Base-by-base conservation (phyloP, 2,797 vertebrate species). In the Aulostomus chinensis region DNA sequence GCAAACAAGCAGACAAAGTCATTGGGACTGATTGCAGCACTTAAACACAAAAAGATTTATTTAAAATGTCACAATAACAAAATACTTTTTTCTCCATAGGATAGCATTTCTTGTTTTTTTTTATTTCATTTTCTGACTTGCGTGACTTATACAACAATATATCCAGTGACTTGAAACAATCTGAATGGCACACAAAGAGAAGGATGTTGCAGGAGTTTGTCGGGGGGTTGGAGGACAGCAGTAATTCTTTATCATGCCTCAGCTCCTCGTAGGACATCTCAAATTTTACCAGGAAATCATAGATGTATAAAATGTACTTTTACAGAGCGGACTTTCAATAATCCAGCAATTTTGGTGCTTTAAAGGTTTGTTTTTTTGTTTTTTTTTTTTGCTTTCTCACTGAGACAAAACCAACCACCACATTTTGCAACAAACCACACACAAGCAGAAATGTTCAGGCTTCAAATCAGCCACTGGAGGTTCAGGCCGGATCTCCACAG, bases 11-110 rank as follows among this genome's bases (percentile, higher is more conserved):
- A 46, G 9, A 46, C 17, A 36, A 76, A 50, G 56, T 65, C 61
- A 47, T 68, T 40, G 18, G 4, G 35, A 68, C 52, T 63, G 69
- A 68, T 86, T 92, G 89, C 89, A 90, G 77, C 80, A 89, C 84
- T 84, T 83, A 15, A 39, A 87, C 86, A 88, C 68, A 47, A 78
- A 86, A 77, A 64, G 39, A 78, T 90, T 88, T 90, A 88, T 88
- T 86, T 66, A 39, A 80, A 39, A 48, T 83, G 66, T 84, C 82
- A 88, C 80, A 68, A 26, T 86, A 88, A 89, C 85, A 91, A 90
- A 92, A 91, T 85, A 77, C 7, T 38, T 63, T 42, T 74, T 78
- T 53, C 24, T 37, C 71, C 20, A 68, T 63, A 77, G 16, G 71
- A 60, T 61, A 72, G 49, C 24, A 46, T 58, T 73, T 80, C 0